These are phyloP conservation scores for Coregonus ussuriensis DNA, from an alignment of 2,797 vertebrate genomes.

Conservation along the genomic window DNA sequence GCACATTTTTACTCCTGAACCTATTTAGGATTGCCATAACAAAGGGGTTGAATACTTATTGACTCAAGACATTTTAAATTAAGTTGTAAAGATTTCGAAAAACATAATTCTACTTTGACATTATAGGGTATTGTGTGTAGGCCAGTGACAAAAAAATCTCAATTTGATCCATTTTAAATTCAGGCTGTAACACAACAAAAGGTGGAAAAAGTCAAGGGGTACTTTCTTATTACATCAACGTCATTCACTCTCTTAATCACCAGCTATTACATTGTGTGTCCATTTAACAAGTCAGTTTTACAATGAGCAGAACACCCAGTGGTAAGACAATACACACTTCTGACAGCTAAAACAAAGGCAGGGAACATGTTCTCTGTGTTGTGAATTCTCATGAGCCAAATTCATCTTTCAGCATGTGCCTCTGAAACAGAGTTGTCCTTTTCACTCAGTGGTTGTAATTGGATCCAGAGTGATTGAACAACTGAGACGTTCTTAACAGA, in stretches of 20 bases:
- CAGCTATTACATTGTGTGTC: slow-evolving; percentile 35
- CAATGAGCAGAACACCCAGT: slow-evolving; percentile 45
- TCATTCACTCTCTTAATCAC: slow-evolving; percentile 31
- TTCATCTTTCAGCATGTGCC: slow-evolving; percentile 52
- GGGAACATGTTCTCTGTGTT: slow-evolving; percentile 45
- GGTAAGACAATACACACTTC: slow-evolving; percentile 47
- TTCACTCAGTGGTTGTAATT: slow-evolving; percentile 44
- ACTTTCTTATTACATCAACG: slow-evolving; percentile 45
- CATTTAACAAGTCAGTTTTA: slow-evolving; percentile 48
- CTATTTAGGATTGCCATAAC: no score
- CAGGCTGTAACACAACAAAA: no score
- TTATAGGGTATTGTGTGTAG: no score
- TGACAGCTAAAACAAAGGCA: slow-evolving; percentile 46
- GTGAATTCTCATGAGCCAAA: slow-evolving; percentile 42
- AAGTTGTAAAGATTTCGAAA: no score
- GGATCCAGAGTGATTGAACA: slow-evolving; percentile 42
- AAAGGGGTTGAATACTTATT: no score
- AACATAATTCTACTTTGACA: no score
- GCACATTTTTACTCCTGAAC: no score
- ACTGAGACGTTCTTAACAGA: background rate
- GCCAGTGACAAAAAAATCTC: no score
- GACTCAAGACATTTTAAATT: no score
- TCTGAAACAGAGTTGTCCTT: slow-evolving; percentile 46
- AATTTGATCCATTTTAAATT: no score
- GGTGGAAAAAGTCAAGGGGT: no score